Base-by-base conservation (phyloP, 2,113 vertebrate genomes). In the Scomber scombrus region DNA sequence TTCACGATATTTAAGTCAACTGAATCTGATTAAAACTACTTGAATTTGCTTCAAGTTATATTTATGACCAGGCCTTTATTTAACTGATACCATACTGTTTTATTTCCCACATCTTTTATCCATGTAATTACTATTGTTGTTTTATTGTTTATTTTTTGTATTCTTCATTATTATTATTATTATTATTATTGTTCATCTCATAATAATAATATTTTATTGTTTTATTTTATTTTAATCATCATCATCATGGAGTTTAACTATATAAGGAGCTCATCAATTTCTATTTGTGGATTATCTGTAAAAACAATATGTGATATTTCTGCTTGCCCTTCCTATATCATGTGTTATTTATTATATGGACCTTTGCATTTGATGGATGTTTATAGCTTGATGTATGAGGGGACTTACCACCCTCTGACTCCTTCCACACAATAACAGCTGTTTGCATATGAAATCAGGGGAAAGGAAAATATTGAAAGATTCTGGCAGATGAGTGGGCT, bases 231-330 rank as follows among this genome's bases (percentile, higher is more conserved):
- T 26, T 2, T 26, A 26, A 26, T 26, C 23, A 26, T 26, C 23
- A 26, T 26, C 23, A 26, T 7, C 7, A 34, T 34, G 34, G 7
- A 40, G 34, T 40, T 8, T 40, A 40, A 10, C 6, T 4, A 4
- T 6, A 21, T 4, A 34, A 14, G 16, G 3, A 58, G 3, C 3
- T 49, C 23, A 11, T 21, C 5, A 19, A 60, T 6, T 7, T 11
- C 8, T 26, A n/a, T n/a, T 16, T 15, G 47, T 55, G 23, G 15
- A 47, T 78, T 21, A 55, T 64, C 15, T 74, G 12, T 23, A 18
- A 75, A 62, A 62, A 55, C 23, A 47, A 46, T 54, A 46, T 55
- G 46, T 40, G 15, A 60, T 34, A 45, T 75, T 51, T n/a, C 31
- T 55, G 49, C 7, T 6, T 6, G 4, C 45, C 43, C 12, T 63